Percentiles rank a stretch among this genome's conserved stretches.
These are phyloP conservation scores for Ormyrus nitidulus DNA, from an alignment of 2,888 invertebrate genomes.

Conservation along the genomic window DNA sequence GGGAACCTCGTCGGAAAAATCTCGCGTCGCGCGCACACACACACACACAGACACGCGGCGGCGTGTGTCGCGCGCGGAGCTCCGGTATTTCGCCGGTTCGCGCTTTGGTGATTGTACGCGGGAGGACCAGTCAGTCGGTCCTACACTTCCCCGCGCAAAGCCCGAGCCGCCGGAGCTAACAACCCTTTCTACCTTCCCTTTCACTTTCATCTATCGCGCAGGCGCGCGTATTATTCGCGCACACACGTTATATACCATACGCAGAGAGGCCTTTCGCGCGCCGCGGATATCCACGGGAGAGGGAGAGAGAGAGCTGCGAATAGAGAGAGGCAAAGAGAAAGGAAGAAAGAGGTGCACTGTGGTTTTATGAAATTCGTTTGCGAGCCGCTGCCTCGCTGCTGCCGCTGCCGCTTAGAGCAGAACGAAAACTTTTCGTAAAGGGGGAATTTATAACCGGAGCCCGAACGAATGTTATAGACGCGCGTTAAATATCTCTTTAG, in stretches of 20 bases:
- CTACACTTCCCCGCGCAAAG: conserved; percentile 23
- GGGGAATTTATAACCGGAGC: no score
- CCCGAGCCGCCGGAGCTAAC: conserved; percentile 54
- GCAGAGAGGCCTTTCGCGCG: conserved; percentile 66
- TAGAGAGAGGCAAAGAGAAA: not conserved
- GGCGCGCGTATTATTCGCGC: conserved; percentile 62
- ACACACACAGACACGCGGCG: no score
- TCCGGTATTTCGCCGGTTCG: conserved; percentile 37
- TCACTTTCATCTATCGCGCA: conserved; percentile 73
- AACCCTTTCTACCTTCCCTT: conserved; percentile 75
- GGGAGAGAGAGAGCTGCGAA: conserved; percentile 58
- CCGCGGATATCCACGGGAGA: conserved; percentile 8
- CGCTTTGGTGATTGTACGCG: not conserved
- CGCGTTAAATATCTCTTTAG: no score
- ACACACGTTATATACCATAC: conserved; percentile 45
- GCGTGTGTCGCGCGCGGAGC: not conserved
- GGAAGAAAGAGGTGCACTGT: no score
- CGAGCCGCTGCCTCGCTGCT: no score
- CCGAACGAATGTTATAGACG: no score
- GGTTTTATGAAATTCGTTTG: no score
- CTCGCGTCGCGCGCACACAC: not conserved
- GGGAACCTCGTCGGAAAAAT: no score
- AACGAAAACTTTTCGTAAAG: no score
- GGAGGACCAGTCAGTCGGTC: not conserved
- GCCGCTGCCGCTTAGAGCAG: no score